Evolutionary conservation across 2,888 invertebrate species (phyloP).

Genomic region (Eupeodes luniger): DNA sequence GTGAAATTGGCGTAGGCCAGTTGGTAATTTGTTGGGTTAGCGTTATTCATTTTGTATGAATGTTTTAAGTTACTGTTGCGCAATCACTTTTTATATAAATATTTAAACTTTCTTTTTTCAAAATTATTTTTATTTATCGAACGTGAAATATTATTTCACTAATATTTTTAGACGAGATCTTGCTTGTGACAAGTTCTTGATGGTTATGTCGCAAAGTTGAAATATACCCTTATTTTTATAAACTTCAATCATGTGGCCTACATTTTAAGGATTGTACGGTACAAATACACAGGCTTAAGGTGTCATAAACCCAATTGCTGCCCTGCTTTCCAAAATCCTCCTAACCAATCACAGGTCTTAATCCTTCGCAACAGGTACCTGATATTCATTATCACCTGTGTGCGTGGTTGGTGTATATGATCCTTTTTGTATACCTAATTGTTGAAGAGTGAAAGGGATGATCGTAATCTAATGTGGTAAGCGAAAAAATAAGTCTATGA

Average conservation of each 20-base stretch:
- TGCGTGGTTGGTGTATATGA: background rate
- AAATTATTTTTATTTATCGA: too few species aligned
- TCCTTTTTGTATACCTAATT: background rate
- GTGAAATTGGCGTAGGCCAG: background rate
- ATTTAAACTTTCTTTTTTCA: too few species aligned
- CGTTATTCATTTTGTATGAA: background rate
- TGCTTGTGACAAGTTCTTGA: background rate
- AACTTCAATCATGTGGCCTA: background rate
- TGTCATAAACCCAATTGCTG: conserved; percentile 18
- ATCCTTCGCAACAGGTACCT: background rate
- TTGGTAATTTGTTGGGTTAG: background rate
- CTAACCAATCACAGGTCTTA: background rate
- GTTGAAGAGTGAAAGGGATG: background rate
- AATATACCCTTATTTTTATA: background rate
- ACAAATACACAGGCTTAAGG: background rate
- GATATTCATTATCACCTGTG: background rate
- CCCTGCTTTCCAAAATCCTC: background rate
- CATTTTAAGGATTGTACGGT: background rate
- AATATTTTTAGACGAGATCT: background rate
- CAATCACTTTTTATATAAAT: too few species aligned
- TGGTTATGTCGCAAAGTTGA: background rate
- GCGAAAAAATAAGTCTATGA: background rate
- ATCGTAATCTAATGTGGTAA: background rate
- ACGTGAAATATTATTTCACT: background rate
- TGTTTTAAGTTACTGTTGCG: too few species aligned